A percentile compares a stretch with the other conserved stretches of the same genome.
Evolutionary conservation across 1,140 invertebrate species (phyloP).

Genomic region (Cardiocondyla obscurior): DNA sequence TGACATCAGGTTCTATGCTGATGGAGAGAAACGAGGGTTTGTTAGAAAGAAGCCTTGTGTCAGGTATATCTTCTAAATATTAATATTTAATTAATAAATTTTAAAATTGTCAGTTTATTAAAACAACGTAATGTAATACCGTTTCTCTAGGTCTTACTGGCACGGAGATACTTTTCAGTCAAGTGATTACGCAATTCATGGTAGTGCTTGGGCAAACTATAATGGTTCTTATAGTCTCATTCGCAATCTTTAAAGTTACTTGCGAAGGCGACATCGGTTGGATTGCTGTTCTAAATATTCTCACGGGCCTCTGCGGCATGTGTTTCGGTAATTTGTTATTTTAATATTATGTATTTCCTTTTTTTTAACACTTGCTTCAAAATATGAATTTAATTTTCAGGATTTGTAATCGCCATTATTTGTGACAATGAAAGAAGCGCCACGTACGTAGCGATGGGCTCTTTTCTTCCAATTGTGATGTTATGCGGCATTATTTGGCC

Average conservation of each 20-base stretch:
- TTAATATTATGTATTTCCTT: constrained; percentile 10
- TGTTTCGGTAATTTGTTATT: constrained; percentile 88
- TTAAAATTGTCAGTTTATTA: neutral
- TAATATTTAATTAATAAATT: neutral
- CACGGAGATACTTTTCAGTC: constrained; percentile 91
- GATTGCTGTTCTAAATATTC: constrained; percentile 90
- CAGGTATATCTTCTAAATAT: constrained; percentile 82
- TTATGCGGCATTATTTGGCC: constrained; percentile 95
- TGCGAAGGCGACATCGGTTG: constrained; percentile 90
- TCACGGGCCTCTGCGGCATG: constrained; percentile 96
- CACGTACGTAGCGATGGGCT: constrained; percentile 96
- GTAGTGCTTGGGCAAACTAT: constrained; percentile 94
- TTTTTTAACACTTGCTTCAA: neutral
- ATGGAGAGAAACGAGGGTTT: constrained; percentile 96
- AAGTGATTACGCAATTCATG: constrained; percentile 94
- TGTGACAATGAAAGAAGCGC: constrained; percentile 96
- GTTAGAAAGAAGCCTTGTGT: constrained; percentile 93
- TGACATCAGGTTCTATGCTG: constrained; percentile 95
- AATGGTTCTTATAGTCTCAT: constrained; percentile 92
- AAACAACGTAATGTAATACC: neutral
- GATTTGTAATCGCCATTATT: constrained; percentile 94
- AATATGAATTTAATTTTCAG: constrained; percentile 79
- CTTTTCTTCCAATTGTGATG: constrained; percentile 96
- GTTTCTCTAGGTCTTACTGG: constrained; percentile 76
- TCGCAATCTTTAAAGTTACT: constrained; percentile 92